Evolutionary conservation across 2,113 vertebrate genomes (phyloP), one percentile per base, ranked within the genome.

Genomic region (Salvator merianae): DNA sequence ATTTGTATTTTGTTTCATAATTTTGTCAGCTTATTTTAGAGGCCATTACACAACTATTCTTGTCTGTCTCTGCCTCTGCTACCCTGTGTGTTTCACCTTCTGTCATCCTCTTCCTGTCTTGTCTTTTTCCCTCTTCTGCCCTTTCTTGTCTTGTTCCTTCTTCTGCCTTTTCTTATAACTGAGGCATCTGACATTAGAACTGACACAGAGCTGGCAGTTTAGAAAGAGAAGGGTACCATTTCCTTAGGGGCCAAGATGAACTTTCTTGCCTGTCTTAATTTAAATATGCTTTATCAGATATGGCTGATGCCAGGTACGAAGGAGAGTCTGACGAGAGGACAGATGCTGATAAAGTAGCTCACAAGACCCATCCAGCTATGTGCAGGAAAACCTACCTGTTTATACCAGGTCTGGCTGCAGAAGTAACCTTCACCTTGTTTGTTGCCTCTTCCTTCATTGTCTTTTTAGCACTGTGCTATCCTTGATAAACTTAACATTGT

Each of bases 231-330:
- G 81, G 73, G 86, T 92, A 79, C 43, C 77, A 38, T 89, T 93
- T 81, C 84, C 91, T 90, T 36, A n/a, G 81, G 90, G 82, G 66
- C 26, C 55, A 68, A 93, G 86, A 1, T 83, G 84, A 86, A 90
- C 85, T 91, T 91, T 90, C 88, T 28, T 81, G 77, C 74, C 90
- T 92, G 65, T 87, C 88, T 90, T 88, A 82, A 62, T 92, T 94
- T 86, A 90, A 90, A 85, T 89, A 89, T 87, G 84, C 86, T 70
- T 90, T 81, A 88, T 81, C 43, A 82, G 87, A 88, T 78, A 50
- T 43, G 65, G 81, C 85, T 91, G 88, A 88, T 89, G 71, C 90
- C 85, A 92, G 79, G 24, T 89, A 85, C 84, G 83, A 72, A 70
- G 77, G 78, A 91, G 62, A 83, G 84, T 69, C 81, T 0, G 28